Base-by-base conservation (phyloP, 2,113 vertebrate genomes). In the Lophochroa leadbeateri region DNA sequence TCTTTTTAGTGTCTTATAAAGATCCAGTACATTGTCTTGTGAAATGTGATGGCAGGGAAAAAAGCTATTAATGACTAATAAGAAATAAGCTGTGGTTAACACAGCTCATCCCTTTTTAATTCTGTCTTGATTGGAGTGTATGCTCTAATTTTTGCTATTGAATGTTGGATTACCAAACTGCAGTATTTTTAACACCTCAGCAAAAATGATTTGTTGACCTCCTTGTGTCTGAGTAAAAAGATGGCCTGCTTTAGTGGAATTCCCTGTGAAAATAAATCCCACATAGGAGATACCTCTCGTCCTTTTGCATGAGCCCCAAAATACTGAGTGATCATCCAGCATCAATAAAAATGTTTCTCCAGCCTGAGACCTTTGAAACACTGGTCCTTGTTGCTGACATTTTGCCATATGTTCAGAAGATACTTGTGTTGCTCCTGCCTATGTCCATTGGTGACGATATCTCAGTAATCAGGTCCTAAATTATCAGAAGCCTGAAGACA, bases 21-120 rank as follows among this genome's bases (percentile, higher is more conserved):
- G 81, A 91, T 86, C 63, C 86, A 95, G 94, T 88, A 67, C 71
- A 65, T 58, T 68, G 50, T 65, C 88, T 94, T 82, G 35, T 84
- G 85, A 90, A 85, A 88, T 93, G 50, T 72, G 82, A 64, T 83
- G 88, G 89, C 21, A 60, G 87, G 69, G 43, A 76, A 94, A 86
- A 89, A 88, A 72, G 67, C 33, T 74, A 86, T 70, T 96, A 83
- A 92, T 97, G 88, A 88, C 81, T 92, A 94, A 77, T 37, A 84
- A 82, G 86, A 94, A 96, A 94, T 86, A 90, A 94, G 88, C 58
- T 74, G 33, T 87, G 88, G 87, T 95, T 97, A 81, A 68, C 52
- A 78, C 77, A 82, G 84, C 58, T 92, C 86, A 60, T 69, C 35
- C 69, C 58, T 75, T 83, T 85, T 58, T 87, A 79, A 85, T 31